These are phyloP conservation scores for Drosophila quinaria DNA, from an alignment of 2,888 invertebrate species.

Conservation along the genomic window DNA sequence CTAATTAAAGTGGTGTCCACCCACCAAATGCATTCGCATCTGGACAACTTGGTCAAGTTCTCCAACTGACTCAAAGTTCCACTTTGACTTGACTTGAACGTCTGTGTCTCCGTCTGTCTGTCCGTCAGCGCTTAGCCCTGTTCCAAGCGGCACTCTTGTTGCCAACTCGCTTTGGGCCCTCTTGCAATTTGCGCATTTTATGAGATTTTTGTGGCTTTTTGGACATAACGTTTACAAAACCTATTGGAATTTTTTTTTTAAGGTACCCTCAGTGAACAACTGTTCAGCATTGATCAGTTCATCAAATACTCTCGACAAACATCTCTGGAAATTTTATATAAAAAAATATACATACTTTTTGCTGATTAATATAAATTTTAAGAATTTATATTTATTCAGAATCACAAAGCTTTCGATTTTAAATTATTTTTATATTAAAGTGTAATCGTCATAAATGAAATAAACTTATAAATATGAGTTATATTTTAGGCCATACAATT, in stretches of 20 bases:
- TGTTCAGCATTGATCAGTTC: neutral
- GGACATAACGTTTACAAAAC: conserved; percentile 37
- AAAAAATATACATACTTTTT: too few relatives aligned
- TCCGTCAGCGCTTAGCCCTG: conserved; percentile 64
- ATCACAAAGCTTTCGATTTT: too few relatives aligned
- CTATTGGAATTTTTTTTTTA: conserved; percentile 21
- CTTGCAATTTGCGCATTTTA: conserved; percentile 72
- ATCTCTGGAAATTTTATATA: too few relatives aligned
- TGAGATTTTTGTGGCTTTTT: conserved; percentile 66
- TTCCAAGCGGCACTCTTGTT: conserved; percentile 63
- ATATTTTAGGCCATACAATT: too few relatives aligned
- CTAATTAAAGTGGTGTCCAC: conserved; percentile 83
- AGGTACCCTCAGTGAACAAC: conserved; percentile 7
- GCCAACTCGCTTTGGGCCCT: conserved; percentile 34
- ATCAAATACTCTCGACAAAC: neutral
- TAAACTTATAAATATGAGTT: too few relatives aligned
- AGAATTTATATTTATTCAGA: too few relatives aligned
- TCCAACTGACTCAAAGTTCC: neutral
- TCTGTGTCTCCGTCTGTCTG: conserved; percentile 55
- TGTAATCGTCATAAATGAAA: too few relatives aligned
- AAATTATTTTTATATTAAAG: too few relatives aligned
- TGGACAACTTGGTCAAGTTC: conserved; percentile 51
- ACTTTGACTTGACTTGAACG: conserved; percentile 13
- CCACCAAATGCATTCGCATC: conserved; percentile 56
- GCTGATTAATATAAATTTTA: too few relatives aligned